Percentiles rank a stretch among this genome's conserved stretches.
These are phyloP conservation scores for Phenganax marumi DNA, from an alignment of 92 coral and sea anemone species.

Conservation along the genomic window DNA sequence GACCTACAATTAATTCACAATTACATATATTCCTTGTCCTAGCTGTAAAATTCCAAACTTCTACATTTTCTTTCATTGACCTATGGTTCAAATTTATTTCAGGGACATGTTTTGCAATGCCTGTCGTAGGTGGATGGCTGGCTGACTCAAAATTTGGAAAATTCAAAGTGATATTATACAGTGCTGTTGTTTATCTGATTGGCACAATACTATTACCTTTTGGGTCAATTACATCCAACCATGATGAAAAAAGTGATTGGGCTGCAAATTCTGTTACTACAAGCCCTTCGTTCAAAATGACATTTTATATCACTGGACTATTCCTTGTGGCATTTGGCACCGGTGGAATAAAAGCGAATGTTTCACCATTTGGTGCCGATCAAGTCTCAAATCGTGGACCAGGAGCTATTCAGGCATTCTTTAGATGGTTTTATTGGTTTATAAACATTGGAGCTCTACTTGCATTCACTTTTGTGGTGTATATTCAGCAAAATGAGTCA, in stretches of 20 bases:
- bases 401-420: constrained; percentile 69
- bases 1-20: background rate
- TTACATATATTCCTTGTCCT: background rate
- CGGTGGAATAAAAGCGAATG: constrained; percentile 94
- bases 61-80: too few relatives aligned
- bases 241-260: constrained; percentile 31
- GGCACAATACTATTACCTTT: constrained; percentile 69
- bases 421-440: constrained; percentile 97
- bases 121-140: constrained; percentile 82
- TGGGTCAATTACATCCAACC: constrained; percentile 48
- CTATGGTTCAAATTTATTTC: background rate
- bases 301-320: constrained; percentile 61
- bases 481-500: constrained; percentile 64
- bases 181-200: constrained; percentile 27
- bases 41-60: too few relatives aligned
- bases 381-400: constrained; percentile 81
- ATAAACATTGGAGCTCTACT: constrained; percentile 84
- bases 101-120: constrained; percentile 79
- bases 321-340: constrained; percentile 77
- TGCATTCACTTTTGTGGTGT: constrained; percentile 75
- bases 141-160: constrained; percentile 76
- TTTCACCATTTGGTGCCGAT: constrained; percentile 96
- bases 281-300: constrained; percentile 16
- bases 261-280: background rate
- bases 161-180: constrained; percentile 52